Base-by-base conservation (phyloP, 2,113 vertebrate genomes). In the Psilopogon haemacephalus region DNA sequence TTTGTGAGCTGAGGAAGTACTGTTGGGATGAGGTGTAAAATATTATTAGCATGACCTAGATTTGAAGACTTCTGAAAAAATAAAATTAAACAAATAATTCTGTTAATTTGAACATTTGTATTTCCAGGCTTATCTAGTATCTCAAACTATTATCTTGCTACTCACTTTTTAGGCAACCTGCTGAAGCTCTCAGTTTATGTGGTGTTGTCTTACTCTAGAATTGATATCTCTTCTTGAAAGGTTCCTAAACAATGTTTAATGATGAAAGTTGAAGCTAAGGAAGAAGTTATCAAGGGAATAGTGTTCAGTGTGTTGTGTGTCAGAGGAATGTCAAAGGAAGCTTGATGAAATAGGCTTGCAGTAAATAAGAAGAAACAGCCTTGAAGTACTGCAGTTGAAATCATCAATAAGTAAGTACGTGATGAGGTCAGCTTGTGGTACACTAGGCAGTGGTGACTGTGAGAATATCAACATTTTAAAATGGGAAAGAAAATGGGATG, bases 291-390 rank as follows among this genome's bases (percentile, higher is more conserved):
- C 26, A 28, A 60, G 56, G 56, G 35, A 79, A 48, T 54, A 70
- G 48, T 74, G 33, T 62, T 81, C n/a, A n/a, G 7, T 69, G 30
- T 9, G 7, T 40, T 65, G 12, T 74, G 28, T 60, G 18, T 86
- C 82, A 84, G 42, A 13, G 33, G 12, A 8, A 24, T 92, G 52
- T 75, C 54, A 83, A 71, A 86, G 52, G 44, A 86, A 90, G 28
- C 20, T 86, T 65, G 48, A 89, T 92, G 54, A 76, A 80, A 14
- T 88, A 90, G 82, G 6, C 79, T 78, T 91, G 26, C 56, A 59
- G 37, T 81, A 91, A 94, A 63, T 70, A 90, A 68, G 65, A 63
- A 86, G 83, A 72, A 89, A 84, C 84, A 59, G 37, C 38, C 67
- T 44, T 42, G n/a, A 38, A 86, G 55, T 12, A 81, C 60, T 79